These are phyloP conservation scores for Crypturellus undulatus DNA, from an alignment of 2,113 vertebrate genomes.

Conservation along the genomic window DNA sequence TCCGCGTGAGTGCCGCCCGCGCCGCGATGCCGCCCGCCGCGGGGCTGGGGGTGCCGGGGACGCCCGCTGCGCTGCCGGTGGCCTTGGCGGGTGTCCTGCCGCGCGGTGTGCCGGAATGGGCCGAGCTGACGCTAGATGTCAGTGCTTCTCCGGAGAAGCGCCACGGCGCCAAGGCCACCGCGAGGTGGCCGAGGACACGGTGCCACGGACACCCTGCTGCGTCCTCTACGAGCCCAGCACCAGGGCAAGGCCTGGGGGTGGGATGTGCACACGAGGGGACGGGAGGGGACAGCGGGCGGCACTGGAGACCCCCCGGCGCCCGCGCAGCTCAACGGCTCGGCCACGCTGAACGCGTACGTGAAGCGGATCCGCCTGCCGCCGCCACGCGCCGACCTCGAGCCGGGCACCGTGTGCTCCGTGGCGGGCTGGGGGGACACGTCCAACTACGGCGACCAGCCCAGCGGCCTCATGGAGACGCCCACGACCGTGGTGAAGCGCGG, in stretches of 20 bases:
- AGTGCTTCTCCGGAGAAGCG: constrained; percentile 53
- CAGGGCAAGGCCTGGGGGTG: accelerated
- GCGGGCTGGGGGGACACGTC: constrained; percentile 72
- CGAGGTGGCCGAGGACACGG: neutral
- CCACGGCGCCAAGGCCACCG: neutral
- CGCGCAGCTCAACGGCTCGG: constrained; percentile 58
- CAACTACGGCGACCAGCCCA: neutral
- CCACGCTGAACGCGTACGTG: constrained; percentile 46
- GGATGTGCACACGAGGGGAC: too few relatives aligned
- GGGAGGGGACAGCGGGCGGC: too few relatives aligned
- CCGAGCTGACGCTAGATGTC: constrained; percentile 41
- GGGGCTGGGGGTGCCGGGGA: neutral
- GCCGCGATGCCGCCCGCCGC: accelerated
- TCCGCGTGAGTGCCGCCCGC: constrained; percentile 53
- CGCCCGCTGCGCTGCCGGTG: too few relatives aligned
- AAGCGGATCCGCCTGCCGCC: constrained; percentile 37
- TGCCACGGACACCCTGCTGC: too few relatives aligned
- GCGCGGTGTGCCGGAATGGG: neutral
- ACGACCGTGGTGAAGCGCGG: constrained; percentile 51
- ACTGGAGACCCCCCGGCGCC: too few relatives aligned
- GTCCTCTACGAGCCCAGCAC: neutral
- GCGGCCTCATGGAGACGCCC: constrained; percentile 68
- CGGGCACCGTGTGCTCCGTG: constrained; percentile 33
- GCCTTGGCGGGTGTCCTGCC: too few relatives aligned
- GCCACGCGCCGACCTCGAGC: neutral